These are phyloP conservation scores for Phyllotreta cruciferae DNA, from an alignment of 2,888 invertebrate genomes.

Conservation along the genomic window DNA sequence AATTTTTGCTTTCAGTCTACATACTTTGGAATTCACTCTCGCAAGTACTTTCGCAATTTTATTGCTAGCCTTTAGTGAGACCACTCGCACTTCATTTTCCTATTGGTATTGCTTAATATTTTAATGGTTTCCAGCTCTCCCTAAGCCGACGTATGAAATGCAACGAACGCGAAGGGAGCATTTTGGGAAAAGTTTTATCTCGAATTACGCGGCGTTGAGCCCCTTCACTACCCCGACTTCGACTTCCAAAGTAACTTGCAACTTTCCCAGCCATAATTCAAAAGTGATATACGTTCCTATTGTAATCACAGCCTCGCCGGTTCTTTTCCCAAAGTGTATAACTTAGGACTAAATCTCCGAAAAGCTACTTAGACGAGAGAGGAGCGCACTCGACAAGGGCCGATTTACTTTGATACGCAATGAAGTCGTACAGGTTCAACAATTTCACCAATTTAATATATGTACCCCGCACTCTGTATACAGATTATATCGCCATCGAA, in stretches of 20 bases:
- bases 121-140: not conserved
- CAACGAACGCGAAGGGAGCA: not conserved
- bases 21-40: no score
- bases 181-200: constrained; percentile 27
- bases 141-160: not conserved
- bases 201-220: constrained; percentile 16
- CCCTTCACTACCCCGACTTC: constrained; percentile 5
- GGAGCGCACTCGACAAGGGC: constrained; percentile 14
- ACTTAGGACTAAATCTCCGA: constrained; percentile 26
- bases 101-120: not conserved
- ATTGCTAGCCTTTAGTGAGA: no score
- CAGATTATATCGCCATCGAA: no score
- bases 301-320: constrained; percentile 26
- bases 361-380: constrained; percentile 28
- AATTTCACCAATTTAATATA: no score
- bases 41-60: no score
- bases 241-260: constrained; percentile 18
- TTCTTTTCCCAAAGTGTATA: constrained; percentile 28
- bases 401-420: constrained; percentile 25
- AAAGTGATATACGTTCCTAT: constrained; percentile 29
- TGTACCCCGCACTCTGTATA: no score
- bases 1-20: no score
- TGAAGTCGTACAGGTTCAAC: constrained; percentile 2
- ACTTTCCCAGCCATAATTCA: constrained; percentile 24
- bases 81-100: not conserved